phyloP scores from a whole-genome alignment of 2,113 vertebrate genomes.

The Rhegmatorhina hoffmannsi region DNA sequence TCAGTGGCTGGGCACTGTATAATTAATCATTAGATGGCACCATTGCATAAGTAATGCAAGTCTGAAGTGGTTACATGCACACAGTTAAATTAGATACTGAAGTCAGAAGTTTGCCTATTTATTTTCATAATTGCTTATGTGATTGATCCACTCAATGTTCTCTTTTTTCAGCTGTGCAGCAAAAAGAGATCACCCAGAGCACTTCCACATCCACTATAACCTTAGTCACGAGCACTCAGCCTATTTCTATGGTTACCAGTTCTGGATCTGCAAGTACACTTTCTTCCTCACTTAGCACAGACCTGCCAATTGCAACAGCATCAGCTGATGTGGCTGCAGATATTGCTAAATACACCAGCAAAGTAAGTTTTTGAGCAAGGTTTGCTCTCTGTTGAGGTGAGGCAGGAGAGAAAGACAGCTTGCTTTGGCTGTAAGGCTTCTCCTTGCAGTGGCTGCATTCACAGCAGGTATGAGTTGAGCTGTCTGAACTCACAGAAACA shows the following conservation, averaged over 20 bases:
- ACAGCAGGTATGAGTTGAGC: too few relatives aligned
- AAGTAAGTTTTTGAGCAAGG: conserved; percentile 80
- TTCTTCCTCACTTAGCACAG: conserved; percentile 80
- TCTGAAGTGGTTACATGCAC: not conserved
- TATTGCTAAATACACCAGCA: conserved; percentile 96
- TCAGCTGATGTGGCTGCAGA: conserved; percentile 96
- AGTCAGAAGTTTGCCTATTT: not conserved
- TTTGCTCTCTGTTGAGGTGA: too few relatives aligned
- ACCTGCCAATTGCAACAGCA: conserved; percentile 89
- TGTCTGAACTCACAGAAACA: too few relatives aligned
- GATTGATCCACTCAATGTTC: not conserved
- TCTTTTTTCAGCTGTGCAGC: conserved; percentile 83
- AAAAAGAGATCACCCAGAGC: conserved; percentile 89
- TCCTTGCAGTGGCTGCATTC: too few relatives aligned
- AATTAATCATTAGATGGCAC: not conserved
- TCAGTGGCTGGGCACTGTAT: not conserved
- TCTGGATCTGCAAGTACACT: conserved; percentile 81
- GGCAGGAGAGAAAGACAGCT: too few relatives aligned
- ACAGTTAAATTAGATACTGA: not conserved
- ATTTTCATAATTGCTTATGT: not conserved
- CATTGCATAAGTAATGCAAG: not conserved
- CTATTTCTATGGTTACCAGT: conserved; percentile 82
- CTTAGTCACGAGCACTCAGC: conserved; percentile 88
- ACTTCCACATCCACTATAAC: conserved; percentile 89
- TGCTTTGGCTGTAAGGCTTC: too few relatives aligned